phyloP scores from a whole-genome alignment of 2,113 vertebrate species.

The Myxocyprinus asiaticus region DNA sequence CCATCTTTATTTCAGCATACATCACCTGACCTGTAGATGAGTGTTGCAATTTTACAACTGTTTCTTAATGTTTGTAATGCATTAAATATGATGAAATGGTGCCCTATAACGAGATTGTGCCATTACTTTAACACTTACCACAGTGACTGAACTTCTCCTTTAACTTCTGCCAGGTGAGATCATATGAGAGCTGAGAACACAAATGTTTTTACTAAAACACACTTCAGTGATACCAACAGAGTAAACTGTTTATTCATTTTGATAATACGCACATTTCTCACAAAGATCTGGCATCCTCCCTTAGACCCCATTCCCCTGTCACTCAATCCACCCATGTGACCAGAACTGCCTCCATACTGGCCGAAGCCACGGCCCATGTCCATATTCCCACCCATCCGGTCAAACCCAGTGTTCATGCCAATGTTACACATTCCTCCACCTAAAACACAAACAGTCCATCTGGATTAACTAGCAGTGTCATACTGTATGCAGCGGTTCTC shows the following conservation, averaged over 20 bases:
- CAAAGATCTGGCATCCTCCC: constrained; percentile 97
- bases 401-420: constrained; percentile 83
- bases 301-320: constrained; percentile 86
- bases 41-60: neutral
- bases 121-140: constrained; percentile 76
- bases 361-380: constrained; percentile 89
- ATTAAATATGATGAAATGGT: neutral
- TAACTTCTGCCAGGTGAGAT: constrained; percentile 97
- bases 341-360: constrained; percentile 70
- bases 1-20: constrained; percentile 99
- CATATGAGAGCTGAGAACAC: constrained; percentile 91
- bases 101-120: too few species aligned
- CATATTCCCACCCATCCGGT: constrained; percentile 88
- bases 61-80: neutral
- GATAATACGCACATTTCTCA: constrained; percentile 88
- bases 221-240: neutral
- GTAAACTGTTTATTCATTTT: neutral
- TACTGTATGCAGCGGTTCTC: too few species aligned
- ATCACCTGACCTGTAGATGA: constrained; percentile 88
- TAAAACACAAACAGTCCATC: constrained; percentile 44
- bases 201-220: constrained; percentile 36
- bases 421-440: constrained; percentile 87
- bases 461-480: neutral
- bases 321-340: constrained; percentile 85
- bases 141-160: constrained; percentile 98